Evolutionary conservation across 92 coral and sea anemone genomes (phyloP), one percentile per base, ranked within the genome.

Genomic region (Nematostella vectensis): DNA sequence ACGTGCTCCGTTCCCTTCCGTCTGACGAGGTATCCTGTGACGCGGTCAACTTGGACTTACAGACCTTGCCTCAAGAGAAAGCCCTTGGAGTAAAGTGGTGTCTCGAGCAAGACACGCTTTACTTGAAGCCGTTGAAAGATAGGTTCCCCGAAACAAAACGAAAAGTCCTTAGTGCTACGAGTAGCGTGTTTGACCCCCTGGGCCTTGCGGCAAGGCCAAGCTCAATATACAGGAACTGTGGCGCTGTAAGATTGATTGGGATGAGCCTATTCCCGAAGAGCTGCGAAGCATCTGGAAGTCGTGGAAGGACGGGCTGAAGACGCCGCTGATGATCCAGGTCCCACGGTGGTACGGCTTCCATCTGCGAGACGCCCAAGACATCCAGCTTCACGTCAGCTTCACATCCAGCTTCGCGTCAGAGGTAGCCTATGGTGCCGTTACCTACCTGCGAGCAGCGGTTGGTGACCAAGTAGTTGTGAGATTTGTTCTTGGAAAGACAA

Each of bases 301-400:
- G n/a, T n/a, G n/a, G n/a, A n/a, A n/a, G n/a, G 68, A 62, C 24
- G 68, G 58, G 47, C 49, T 72, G 30, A 47, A 47, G 45, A 11
- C 58, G 2, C 33, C 25, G 6, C 27, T n/a, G 33, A 11, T 16
- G 0, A 62, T 50, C 18, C 31, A 27, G 31, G 36, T 65, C n/a
- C n/a, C n/a, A n/a, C n/a, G n/a, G n/a, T n/a, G n/a, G n/a, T n/a
- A n/a, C n/a, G n/a, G n/a, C n/a, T 37, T 15, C 27, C 72, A 16
- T 6, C 54, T 4, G 15, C 36, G 39, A 1, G 72, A 48, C 48
- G 44, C 33, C 50, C 61, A 55, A 30, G 57, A 55, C 28, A 61
- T 55, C 37, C 63, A 62, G 31, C 62, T 71, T 22, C 78, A 71
- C 27, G 49, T 54, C n/a, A n/a, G n/a, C n/a, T n/a, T n/a, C n/a